Evolutionary conservation across 2,888 invertebrate species (phyloP), one percentile per base, ranked within the genome.

Genomic region (Ceratothoa steindachneri): DNA sequence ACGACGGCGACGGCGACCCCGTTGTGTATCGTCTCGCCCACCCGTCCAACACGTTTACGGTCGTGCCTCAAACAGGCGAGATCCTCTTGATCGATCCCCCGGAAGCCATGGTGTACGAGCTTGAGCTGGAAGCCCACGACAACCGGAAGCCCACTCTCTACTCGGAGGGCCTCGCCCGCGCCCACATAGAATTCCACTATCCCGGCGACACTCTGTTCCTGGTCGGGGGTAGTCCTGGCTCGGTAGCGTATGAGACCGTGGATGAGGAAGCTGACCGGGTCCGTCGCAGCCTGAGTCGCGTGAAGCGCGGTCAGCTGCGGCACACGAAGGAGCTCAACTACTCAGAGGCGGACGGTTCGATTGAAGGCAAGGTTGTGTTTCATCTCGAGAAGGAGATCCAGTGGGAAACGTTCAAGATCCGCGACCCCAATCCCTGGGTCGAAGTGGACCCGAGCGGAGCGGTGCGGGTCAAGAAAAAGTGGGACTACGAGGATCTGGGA

Each of bases 401-500:
- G 81, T 89, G 92, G 82, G 95, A 95, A 85, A 93, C 92, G 9
- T 95, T 95, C 85, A 94, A 95, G 86, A 93, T 95, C 83, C 88
- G 95, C 82, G 95, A 95, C 83, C 93, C 94, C 84, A 95, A 95
- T 87, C 91, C 92, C 81, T 95, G 95, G 95, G 94, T 95, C 73
- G 93, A 92, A 65, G 94, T 95, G 71, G 94, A 93, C 85, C 89
- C 92, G 65, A 93, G 93, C 86, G 95, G 95, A 81, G 92, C 93
- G 73, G 94, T 95, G 82, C 90, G 92, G 83, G 95, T 95, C 80
- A 94, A 93, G 86, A 93, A 94, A 89, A 94, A 94, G 89, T 95
- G 95, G 95, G 95, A 95, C 88, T 95, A 93, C 85, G 95, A 95
- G 84, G 95, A 95, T 83, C 86, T 95, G 67, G 95, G 95, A 29